Conservation (phyloP, 2,888 invertebrate species). For the Germaria angustata region DNA sequence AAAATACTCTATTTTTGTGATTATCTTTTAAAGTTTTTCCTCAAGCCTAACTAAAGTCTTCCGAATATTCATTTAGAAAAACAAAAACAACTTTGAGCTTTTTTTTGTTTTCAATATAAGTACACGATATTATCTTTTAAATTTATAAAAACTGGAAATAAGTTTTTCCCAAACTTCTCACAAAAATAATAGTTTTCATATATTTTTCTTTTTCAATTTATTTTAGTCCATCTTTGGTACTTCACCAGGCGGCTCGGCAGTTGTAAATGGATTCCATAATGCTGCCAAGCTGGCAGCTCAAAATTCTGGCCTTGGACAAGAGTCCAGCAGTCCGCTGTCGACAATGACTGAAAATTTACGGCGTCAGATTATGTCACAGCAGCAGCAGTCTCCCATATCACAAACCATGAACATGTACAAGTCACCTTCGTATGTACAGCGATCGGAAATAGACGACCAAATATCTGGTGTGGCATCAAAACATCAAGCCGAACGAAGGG, state of each 20-base stretch:
- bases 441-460: slow-evolving; percentile 78
- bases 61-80: too few species aligned
- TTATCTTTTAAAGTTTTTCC: too few species aligned
- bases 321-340: slow-evolving; percentile 74
- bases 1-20: too few species aligned
- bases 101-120: too few species aligned
- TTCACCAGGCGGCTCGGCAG: slow-evolving; percentile 70
- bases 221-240: slow-evolving; percentile 70
- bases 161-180: too few species aligned
- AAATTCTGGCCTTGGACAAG: slow-evolving; percentile 73
- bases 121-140: too few species aligned
- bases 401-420: slow-evolving; percentile 79
- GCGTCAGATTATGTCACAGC: slow-evolving; percentile 77
- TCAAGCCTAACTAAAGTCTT: too few species aligned
- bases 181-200: too few species aligned
- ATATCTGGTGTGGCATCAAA: slow-evolving; percentile 71
- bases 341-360: slow-evolving; percentile 78
- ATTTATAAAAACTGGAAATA: too few species aligned
- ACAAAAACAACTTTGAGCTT: too few species aligned
- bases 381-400: slow-evolving; percentile 76
- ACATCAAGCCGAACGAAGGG: slow-evolving; percentile 68
- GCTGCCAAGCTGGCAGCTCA: slow-evolving; percentile 72
- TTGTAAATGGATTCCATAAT: slow-evolving; percentile 76
- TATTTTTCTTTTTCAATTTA: too few species aligned
- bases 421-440: slow-evolving; percentile 77